Percentiles rank a stretch among this genome's conserved stretches.
These are phyloP conservation scores for Microplitis mediator DNA, from an alignment of 1,140 invertebrate species.

Conservation along the genomic window DNA sequence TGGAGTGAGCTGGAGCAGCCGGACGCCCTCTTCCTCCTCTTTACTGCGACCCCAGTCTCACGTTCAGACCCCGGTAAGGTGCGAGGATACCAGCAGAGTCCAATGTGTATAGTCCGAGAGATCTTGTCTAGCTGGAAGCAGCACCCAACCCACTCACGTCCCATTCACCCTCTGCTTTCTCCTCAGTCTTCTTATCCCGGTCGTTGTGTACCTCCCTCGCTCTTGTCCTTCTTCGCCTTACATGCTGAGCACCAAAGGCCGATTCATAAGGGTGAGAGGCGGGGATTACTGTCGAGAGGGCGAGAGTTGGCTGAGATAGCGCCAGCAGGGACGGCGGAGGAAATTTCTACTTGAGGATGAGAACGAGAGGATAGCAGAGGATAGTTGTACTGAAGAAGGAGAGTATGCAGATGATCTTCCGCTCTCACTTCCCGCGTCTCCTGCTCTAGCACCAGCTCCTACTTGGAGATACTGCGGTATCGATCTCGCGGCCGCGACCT, in stretches of 20 bases:
- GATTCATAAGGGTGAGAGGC: slow-evolving; percentile 19
- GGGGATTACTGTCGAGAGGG: slow-evolving; percentile 28
- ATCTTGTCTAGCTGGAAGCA: too few relatives aligned
- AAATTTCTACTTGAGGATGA: not conserved
- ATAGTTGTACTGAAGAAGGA: not conserved
- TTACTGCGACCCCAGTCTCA: not conserved
- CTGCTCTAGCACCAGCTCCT: not conserved
- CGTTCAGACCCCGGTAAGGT: too few relatives aligned
- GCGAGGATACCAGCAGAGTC: too few relatives aligned
- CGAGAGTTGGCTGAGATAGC: not conserved
- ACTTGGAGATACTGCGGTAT: slow-evolving; percentile 29
- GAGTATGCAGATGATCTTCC: slow-evolving; percentile 33
- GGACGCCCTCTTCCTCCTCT: not conserved
- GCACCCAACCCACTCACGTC: too few relatives aligned
- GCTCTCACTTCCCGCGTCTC: not conserved
- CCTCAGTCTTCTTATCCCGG: too few relatives aligned
- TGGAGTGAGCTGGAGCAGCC: not conserved
- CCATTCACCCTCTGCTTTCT: too few relatives aligned
- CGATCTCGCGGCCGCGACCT: slow-evolving; percentile 32
- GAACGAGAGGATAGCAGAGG: not conserved
- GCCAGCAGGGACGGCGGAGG: too few relatives aligned
- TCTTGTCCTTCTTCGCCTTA: not conserved
- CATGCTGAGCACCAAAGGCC: not conserved
- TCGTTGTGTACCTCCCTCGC: not conserved
- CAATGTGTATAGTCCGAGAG: too few relatives aligned